Conservation (phyloP, 2,113 vertebrate species). For the Seriola aureovittata region DNA sequence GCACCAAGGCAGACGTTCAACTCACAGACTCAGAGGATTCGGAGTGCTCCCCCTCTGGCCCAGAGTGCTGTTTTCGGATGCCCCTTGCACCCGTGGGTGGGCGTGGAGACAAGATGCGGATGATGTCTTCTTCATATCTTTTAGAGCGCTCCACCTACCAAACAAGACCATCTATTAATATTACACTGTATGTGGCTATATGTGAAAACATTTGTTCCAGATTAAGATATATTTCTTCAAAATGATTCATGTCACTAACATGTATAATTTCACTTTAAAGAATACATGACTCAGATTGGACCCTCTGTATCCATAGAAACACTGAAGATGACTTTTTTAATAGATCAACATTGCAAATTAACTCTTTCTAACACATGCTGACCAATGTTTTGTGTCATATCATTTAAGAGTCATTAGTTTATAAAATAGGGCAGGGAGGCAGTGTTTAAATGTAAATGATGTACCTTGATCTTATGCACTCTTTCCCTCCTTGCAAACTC, state of each 20-base stretch:
- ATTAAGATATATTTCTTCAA: background rate
- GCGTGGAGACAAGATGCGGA: constrained; percentile 80
- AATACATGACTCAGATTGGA: background rate
- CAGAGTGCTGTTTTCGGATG: constrained; percentile 57
- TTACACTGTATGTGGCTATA: background rate
- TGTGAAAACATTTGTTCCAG: background rate
- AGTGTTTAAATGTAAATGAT: constrained; percentile 54
- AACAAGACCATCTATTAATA: constrained; percentile 37
- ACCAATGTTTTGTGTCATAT: background rate
- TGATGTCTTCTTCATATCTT: constrained; percentile 77
- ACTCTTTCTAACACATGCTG: background rate
- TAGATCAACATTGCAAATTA: background rate
- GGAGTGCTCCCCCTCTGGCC: constrained; percentile 75
- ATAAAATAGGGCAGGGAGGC: constrained; percentile 9
- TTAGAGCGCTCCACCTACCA: constrained; percentile 83
- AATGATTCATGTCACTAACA: background rate
- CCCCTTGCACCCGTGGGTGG: constrained; percentile 84
- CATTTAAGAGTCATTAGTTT: constrained; percentile 1
- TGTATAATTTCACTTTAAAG: background rate
- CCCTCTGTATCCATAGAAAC: background rate
- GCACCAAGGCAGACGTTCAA: constrained; percentile 19
- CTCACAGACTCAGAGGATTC: constrained; percentile 86
- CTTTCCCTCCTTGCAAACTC: constrained; percentile 82
- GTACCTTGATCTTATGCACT: constrained; percentile 88
- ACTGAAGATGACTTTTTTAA: background rate